phyloP scores from a whole-genome alignment of 2,797 vertebrate species.

The Hypotaenidia okinawae region DNA sequence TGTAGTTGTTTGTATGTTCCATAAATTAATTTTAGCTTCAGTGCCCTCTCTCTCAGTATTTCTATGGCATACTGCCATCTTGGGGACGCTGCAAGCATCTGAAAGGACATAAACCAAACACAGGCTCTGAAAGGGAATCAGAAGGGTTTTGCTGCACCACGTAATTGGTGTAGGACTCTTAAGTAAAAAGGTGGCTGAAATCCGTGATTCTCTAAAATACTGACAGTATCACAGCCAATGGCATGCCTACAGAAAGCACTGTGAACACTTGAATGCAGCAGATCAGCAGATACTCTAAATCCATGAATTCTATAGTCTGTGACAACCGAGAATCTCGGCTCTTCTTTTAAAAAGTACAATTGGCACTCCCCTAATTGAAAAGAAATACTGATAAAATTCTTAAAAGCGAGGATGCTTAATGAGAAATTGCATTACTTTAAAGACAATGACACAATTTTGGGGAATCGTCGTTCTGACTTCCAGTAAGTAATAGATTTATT shows the following conservation, averaged over 20 bases:
- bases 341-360: background rate
- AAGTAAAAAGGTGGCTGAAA: background rate
- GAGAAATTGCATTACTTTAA: background rate
- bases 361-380: background rate
- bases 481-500: background rate
- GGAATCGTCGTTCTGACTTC: background rate
- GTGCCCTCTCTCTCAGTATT: background rate
- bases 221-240: background rate
- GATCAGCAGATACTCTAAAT: background rate
- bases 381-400: background rate
- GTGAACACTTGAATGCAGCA: background rate
- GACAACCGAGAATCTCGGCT: background rate
- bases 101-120: background rate
- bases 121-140: background rate
- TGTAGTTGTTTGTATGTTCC: background rate
- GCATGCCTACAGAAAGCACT: background rate
- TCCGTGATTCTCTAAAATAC: background rate
- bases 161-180: background rate
- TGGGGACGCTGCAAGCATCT: constrained; percentile 34
- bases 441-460: background rate
- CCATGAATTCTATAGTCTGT: background rate
- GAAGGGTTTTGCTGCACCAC: background rate
- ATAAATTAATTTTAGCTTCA: background rate
- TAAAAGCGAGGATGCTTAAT: background rate
- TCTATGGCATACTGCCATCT: constrained; percentile 63